These are phyloP conservation scores for Alaudala cheleensis DNA, from an alignment of 2,113 vertebrate genomes.

Conservation along the genomic window DNA sequence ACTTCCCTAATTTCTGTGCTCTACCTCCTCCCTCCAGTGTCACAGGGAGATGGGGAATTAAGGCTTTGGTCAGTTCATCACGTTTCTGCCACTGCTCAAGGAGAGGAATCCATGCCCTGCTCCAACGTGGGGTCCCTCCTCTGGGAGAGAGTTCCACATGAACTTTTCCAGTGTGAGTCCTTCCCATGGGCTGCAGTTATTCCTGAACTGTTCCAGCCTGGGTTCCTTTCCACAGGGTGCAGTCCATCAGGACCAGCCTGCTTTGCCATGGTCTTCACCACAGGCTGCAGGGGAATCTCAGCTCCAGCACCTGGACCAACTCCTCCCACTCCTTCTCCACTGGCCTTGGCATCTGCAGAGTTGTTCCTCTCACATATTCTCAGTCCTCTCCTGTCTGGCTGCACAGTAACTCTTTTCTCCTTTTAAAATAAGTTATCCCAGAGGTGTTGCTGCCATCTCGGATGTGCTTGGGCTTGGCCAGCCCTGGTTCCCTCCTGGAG, in stretches of 20 bases:
- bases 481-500: neutral
- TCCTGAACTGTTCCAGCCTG: neutral
- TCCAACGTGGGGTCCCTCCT: rapidly evolving
- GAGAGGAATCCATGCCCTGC: neutral
- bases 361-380: neutral
- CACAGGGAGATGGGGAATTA: neutral
- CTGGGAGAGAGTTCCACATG: neutral
- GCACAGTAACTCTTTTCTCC: neutral
- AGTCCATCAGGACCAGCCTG: neutral
- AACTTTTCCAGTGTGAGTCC: neutral
- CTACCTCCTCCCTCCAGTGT: neutral
- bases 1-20: neutral
- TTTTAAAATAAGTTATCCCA: neutral
- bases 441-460: neutral
- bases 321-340: neutral
- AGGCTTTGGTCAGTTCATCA: neutral
- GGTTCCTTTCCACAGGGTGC: neutral
- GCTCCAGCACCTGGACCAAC: neutral
- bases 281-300: neutral
- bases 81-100: neutral
- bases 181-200: neutral
- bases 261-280: neutral
- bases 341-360: neutral
- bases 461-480: neutral
- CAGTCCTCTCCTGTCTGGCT: neutral